Evolutionary conservation across 2,797 vertebrate species (phyloP), one percentile per base, ranked within the genome.

Genomic region (Lagodon rhomboides): DNA sequence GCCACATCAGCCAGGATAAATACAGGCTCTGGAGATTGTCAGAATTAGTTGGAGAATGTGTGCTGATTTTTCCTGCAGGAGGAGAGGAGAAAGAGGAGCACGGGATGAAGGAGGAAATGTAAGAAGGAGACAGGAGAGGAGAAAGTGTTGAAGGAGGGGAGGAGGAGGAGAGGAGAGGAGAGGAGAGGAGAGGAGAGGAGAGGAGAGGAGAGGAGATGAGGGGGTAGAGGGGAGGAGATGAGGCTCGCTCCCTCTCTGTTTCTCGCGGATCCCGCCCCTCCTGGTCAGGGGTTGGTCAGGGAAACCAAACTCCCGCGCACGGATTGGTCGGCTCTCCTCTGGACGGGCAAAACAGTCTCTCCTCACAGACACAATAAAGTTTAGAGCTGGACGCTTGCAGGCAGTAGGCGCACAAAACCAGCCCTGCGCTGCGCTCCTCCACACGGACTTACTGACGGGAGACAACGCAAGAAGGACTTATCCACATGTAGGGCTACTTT

Each of bases 301-400:
- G 69, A 84, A 87, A 79, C 64, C 72, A 63, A 69, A 79, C 80
- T 89, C 83, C 84, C 1, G 83, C 49, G 62, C 86, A n/a, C 17
- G 51, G 90, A 93, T 93, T 93, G 94, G 94, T 86, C 77, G 77
- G 44, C 56, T 73, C 44, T 63, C 34, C 58, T 44, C 63, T 4
- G 83, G 75, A 80, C 80, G 70, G 80, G 66, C 72, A 69, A 76
- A 79, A 79, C 54, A 81, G 79, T 88, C 87, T 88, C 80, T 79
- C 61, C 72, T 82, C 85, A 41, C 80, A 86, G 89, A 89, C 91
- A 90, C 89, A 90, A 89, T 89, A 92, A 93, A 94, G 91, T 91
- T 91, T 85, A 46, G 87, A 59, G 78, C 87, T 66, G 86, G 77
- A 80, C 84, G 71, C 69, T 80, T 56, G 66, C 61, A 77, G 79